Evolutionary conservation across 2,797 vertebrate species (phyloP).

Genomic region (Chiloscyllium punctatum): DNA sequence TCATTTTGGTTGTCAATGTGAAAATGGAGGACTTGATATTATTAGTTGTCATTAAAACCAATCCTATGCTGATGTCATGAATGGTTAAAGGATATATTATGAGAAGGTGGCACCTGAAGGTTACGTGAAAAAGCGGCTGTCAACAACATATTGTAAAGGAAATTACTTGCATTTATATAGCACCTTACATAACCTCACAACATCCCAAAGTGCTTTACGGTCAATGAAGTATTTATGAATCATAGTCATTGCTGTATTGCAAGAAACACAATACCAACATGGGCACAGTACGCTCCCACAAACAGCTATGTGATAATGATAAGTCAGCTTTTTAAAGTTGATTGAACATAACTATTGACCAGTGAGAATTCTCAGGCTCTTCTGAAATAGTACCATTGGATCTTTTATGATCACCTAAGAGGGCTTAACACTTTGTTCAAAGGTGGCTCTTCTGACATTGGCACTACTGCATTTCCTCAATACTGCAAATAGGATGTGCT

Average conservation of each 20-base stretch:
- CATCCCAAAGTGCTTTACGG: not conserved
- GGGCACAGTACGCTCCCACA: not conserved
- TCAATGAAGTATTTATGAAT: not conserved
- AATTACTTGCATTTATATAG: not conserved
- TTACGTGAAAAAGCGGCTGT: not conserved
- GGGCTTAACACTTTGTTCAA: not conserved
- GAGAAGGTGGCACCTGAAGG: not conserved
- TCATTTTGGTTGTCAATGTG: not conserved
- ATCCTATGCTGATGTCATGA: not conserved
- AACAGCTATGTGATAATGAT: not conserved
- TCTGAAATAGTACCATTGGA: not conserved
- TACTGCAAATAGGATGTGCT: not conserved
- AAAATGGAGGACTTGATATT: not conserved
- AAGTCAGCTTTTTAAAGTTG: not conserved
- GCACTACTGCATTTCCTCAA: not conserved
- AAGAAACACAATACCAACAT: not conserved
- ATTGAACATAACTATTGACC: not conserved
- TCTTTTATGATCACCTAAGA: not conserved
- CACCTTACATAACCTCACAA: not conserved
- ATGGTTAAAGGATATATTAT: not conserved
- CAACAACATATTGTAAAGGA: not conserved
- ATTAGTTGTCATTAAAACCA: not conserved
- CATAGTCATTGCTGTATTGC: not conserved
- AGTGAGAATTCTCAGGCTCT: not conserved
- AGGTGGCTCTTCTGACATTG: not conserved